Evolutionary conservation across 2,113 vertebrate species (phyloP).

Genomic region (Mormyrus lacerda): DNA sequence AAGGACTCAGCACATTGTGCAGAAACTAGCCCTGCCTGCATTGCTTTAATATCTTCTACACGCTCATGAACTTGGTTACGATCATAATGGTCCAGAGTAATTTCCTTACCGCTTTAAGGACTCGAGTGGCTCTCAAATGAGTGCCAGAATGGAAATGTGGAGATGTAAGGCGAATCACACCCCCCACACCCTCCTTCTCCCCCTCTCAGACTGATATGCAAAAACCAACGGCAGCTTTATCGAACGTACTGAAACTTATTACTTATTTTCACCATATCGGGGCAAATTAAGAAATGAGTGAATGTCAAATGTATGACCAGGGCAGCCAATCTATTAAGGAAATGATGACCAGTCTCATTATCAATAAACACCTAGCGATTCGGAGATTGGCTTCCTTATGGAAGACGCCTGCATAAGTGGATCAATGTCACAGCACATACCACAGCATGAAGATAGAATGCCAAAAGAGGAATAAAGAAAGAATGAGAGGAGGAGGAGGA

Average conservation of each 20-base stretch:
- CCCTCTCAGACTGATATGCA: conserved; percentile 29
- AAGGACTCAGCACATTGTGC: conserved; percentile 56
- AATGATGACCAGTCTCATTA: background rate
- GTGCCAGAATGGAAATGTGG: background rate
- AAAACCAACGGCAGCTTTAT: background rate
- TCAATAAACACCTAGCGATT: conserved; percentile 1
- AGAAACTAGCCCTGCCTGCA: conserved; percentile 51
- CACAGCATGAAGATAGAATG: background rate
- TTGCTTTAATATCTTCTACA: conserved; percentile 58
- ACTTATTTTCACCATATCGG: conserved; percentile 6
- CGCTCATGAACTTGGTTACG: conserved; percentile 56
- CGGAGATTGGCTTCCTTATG: background rate
- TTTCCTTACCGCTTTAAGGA: conserved; percentile 18
- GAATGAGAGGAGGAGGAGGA: background rate
- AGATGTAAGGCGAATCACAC: background rate
- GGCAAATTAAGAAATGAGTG: background rate
- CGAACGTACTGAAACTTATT: background rate
- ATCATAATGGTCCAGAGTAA: conserved; percentile 42
- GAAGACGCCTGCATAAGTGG: background rate
- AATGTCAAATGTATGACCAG: background rate
- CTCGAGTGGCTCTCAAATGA: conserved; percentile 4
- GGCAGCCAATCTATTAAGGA: background rate
- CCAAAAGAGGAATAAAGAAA: background rate
- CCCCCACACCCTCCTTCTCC: background rate
- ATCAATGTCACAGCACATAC: conserved; percentile 5